phyloP scores from a whole-genome alignment of 2,113 vertebrate species.

The Bujurquina vittata region DNA sequence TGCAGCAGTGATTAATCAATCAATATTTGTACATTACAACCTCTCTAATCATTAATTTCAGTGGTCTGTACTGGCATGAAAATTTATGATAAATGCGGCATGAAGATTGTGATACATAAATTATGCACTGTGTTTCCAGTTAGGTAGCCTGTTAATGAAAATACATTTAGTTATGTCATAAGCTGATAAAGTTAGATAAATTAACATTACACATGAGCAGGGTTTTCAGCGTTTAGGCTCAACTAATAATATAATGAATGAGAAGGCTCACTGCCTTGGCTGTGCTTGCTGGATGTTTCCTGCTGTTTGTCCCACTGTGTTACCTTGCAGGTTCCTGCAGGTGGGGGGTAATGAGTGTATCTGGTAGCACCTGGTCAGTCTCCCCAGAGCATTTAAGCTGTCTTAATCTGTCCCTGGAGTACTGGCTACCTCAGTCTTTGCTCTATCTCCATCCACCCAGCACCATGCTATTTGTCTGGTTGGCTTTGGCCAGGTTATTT shows the following conservation, averaged over 20 bases:
- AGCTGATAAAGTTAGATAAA: background rate
- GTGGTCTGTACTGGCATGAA: background rate
- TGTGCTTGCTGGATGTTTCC: background rate
- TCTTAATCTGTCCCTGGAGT: conserved; percentile 3
- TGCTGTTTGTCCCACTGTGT: background rate
- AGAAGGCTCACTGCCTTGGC: background rate
- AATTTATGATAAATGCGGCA: background rate
- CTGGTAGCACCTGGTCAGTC: background rate
- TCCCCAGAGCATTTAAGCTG: background rate
- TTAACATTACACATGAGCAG: background rate
- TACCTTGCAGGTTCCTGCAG: background rate
- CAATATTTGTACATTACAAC: background rate
- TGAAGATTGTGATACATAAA: background rate
- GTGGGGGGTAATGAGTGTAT: background rate
- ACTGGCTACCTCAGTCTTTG: background rate
- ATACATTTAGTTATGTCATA: background rate
- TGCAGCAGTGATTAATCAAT: background rate
- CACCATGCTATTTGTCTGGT: background rate
- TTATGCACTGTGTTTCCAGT: background rate
- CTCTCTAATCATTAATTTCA: background rate
- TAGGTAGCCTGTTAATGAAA: background rate
- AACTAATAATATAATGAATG: background rate
- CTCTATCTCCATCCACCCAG: background rate
- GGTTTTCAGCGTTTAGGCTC: background rate
- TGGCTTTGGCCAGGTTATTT: background rate